Evolutionary conservation across 2,113 vertebrate species (phyloP).

Genomic region (Colaptes auratus): DNA sequence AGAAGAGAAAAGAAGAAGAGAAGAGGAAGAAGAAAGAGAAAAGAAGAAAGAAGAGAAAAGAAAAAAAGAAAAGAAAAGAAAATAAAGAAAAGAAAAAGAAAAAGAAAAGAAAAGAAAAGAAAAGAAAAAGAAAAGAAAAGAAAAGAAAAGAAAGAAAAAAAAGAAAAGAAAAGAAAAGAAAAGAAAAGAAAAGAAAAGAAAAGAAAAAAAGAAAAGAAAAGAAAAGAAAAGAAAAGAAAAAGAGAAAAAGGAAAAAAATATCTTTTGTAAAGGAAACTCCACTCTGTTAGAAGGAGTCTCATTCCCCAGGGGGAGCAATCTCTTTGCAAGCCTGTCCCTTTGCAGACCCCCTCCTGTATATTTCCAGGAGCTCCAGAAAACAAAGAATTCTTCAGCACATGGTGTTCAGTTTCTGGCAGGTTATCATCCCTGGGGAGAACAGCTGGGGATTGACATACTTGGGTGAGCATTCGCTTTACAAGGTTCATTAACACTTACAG

Average conservation of each 20-base stretch:
- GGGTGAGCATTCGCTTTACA: not conserved
- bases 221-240: not conserved
- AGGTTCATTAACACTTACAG: constrained; percentile 44
- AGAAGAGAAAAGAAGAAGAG: too few relatives aligned
- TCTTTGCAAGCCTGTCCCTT: not conserved
- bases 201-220: not conserved
- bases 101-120: too few relatives aligned
- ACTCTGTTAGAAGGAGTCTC: rapidly evolving
- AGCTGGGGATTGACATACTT: constrained; percentile 6
- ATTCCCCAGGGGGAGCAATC: not conserved
- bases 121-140: too few relatives aligned
- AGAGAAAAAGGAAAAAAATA: too few relatives aligned
- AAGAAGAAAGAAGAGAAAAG: too few relatives aligned
- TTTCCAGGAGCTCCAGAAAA: not conserved
- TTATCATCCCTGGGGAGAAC: not conserved
- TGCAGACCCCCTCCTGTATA: not conserved
- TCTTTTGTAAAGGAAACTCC: not conserved
- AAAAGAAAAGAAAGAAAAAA: too few relatives aligned
- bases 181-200: too few relatives aligned
- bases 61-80: too few relatives aligned
- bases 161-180: too few relatives aligned
- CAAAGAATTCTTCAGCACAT: not conserved
- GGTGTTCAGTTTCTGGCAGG: not conserved
- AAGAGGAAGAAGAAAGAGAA: too few relatives aligned
- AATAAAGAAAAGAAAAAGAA: too few relatives aligned